Evolutionary conservation across 1,140 invertebrate species (phyloP).

Genomic region (Trichonephila clavata): DNA sequence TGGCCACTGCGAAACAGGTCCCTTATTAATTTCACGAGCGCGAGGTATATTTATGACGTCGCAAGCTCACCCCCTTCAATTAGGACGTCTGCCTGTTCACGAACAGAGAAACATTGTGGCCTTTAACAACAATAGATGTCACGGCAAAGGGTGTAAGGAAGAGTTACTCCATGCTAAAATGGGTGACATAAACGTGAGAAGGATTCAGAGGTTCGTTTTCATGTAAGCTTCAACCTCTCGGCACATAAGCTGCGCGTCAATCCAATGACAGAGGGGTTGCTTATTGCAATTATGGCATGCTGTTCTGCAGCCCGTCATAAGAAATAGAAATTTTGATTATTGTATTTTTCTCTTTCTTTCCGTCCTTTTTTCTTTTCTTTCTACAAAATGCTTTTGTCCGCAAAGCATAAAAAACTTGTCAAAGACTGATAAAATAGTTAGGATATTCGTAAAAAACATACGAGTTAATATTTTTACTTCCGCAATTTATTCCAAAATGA

Average conservation of each 20-base stretch:
- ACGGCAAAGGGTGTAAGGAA: conserved; percentile 51
- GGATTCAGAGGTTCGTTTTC: not conserved
- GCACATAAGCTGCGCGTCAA: not conserved
- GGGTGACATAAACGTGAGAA: conserved; percentile 47
- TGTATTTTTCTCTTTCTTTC: not conserved
- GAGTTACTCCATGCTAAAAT: conserved; percentile 2
- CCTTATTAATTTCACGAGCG: conserved; percentile 50
- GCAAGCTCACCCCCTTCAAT: conserved; percentile 42
- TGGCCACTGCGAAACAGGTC: not conserved
- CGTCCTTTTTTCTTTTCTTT: not conserved
- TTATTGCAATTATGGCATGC: conserved; percentile 1
- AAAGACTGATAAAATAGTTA: no score
- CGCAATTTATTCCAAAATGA: no score
- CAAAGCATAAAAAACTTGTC: no score
- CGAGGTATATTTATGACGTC: conserved; percentile 46
- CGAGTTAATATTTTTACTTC: no score
- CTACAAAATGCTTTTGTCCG: no score
- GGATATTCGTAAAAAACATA: no score
- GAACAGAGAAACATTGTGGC: conserved; percentile 29
- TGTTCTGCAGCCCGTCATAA: not conserved
- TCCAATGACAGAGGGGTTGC: conserved; percentile 1
- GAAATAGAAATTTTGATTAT: conserved; percentile 15
- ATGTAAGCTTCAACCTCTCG: not conserved
- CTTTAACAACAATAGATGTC: conserved; percentile 60
- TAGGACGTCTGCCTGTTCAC: conserved; percentile 43